A percentile compares a stretch with the other conserved stretches of the same genome.
phyloP scores from a whole-genome alignment of 2,797 vertebrate species.

The Acomys russatus region DNA sequence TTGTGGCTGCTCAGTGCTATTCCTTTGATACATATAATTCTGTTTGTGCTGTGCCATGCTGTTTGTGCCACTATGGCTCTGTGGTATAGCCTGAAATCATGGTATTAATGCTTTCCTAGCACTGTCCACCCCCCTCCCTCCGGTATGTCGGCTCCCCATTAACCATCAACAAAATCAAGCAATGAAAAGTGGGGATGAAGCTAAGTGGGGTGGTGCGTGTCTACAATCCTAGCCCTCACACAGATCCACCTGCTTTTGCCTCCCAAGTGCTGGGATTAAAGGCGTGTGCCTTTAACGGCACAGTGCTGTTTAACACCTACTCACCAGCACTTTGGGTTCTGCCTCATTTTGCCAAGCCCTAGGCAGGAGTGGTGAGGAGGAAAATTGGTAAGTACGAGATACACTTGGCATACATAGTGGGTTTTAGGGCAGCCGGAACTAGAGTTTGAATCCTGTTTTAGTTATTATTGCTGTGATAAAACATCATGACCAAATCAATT shows the following conservation, averaged over 20 bases:
- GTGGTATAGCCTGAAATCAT: neutral
- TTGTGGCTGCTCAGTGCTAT: neutral
- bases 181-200: neutral
- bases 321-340: too few relatives aligned
- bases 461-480: neutral
- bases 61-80: neutral
- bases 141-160: neutral
- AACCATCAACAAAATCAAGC: constrained; percentile 24
- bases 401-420: too few relatives aligned
- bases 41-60: neutral
- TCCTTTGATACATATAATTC: neutral
- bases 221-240: neutral
- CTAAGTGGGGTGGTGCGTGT: neutral
- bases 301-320: too few relatives aligned
- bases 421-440: neutral
- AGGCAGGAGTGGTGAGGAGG: neutral
- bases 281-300: too few relatives aligned
- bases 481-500: neutral
- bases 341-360: too few relatives aligned
- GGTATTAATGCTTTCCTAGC: neutral
- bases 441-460: neutral
- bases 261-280: too few relatives aligned
- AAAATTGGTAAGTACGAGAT: neutral
- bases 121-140: too few relatives aligned
- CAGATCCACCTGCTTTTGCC: too few relatives aligned